These are phyloP conservation scores for Meteorus colon DNA, from an alignment of 2,888 invertebrate genomes.

Conservation along the genomic window DNA sequence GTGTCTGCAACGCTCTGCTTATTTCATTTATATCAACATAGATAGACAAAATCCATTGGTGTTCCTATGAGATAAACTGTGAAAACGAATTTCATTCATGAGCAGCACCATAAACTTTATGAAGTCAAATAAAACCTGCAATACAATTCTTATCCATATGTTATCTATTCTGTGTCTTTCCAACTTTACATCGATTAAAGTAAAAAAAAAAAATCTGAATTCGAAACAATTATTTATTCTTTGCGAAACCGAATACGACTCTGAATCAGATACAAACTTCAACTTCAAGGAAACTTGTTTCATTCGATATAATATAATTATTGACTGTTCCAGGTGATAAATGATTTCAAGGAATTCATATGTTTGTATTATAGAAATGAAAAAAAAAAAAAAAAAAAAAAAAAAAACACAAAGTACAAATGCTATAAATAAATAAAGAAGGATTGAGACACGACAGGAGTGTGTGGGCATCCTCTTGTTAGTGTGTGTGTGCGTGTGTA, in stretches of 20 bases:
- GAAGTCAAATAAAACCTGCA: neutral
- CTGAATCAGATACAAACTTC: too few species aligned
- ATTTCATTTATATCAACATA: constrained; percentile 49
- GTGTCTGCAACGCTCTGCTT: constrained; percentile 51
- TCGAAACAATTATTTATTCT: neutral
- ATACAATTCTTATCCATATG: neutral
- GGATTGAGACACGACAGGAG: neutral
- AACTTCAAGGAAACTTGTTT: too few species aligned
- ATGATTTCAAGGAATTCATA: too few species aligned
- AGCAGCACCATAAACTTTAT: neutral
- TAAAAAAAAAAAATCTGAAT: neutral
- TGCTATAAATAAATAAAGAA: neutral
- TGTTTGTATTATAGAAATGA: too few species aligned
- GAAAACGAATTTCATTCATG: neutral
- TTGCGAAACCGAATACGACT: neutral
- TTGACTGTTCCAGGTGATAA: too few species aligned
- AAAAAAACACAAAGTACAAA: too few species aligned
- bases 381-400: too few species aligned
- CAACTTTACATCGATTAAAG: too few species aligned
- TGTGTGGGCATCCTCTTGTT: too few species aligned
- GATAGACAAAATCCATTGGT: neutral
- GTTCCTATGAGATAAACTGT: neutral
- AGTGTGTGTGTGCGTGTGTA: constrained; percentile 10
- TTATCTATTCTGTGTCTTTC: neutral
- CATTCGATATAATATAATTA: too few species aligned